Base-by-base conservation (phyloP, 2,113 vertebrate species). In the Formicarius rufipectus region DNA sequence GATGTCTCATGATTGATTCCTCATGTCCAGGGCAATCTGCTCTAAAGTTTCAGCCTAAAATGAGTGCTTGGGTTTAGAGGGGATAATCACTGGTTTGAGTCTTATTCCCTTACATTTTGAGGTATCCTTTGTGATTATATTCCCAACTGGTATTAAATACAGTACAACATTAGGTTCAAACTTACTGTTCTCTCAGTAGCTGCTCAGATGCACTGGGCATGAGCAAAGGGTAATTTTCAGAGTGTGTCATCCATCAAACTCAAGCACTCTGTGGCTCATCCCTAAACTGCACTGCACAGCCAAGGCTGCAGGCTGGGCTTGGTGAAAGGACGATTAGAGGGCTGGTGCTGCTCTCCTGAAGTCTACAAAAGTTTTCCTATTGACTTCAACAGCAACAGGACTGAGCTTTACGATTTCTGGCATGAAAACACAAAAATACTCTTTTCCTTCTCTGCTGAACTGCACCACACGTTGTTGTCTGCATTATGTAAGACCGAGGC, bases 1-100 rank as follows among this genome's bases (percentile, higher is more conserved):
- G 97, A 97, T 98, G 95, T 45, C 84, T 90, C 6, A 1, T 97
- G 97, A 98, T 98, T 97, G 97, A 97, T 97, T 98, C 98, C 98
- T 96, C 97, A 97, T 98, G 97, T 90, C 97, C 97, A 12, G 84
- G 71, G 84, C 88, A 96, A 92, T 64, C 96, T 92, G 90, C 85
- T 90, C 84, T 84, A 15, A 60, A 94, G 90, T 95, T 97, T 90
- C 96, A 91, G 91, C 78, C 86, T 67, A 30, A 88, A 94, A 63
- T 2, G 37, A 79, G 31, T 53, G 59, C 91, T 89, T 86, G 69
- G 69, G 49, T 91, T 92, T 85, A 22, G 45, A 37, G 31, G 35
- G 69, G 52, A 11, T 68, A 47, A 93, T 56, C 50, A 40, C 31
- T 49, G n/a, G n/a, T 58, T n/a, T 9, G 90, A 78, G 37, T 9